Percentiles rank a stretch among this genome's conserved stretches.
Conservation (phyloP, 1,140 invertebrate species). For the Drosophila pandora region DNA sequence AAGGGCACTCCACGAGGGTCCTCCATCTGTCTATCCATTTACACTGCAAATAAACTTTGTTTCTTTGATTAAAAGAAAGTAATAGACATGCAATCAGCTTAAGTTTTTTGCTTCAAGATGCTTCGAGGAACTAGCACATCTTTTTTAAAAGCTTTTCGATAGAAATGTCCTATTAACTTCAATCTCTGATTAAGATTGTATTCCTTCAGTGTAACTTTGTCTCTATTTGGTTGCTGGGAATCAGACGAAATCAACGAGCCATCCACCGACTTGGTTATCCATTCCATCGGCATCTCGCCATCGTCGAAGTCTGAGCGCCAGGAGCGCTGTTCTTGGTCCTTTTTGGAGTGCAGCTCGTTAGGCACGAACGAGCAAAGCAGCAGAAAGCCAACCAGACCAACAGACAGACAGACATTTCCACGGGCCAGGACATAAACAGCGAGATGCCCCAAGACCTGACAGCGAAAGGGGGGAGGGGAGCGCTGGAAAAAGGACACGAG, state of each 20-base stretch:
- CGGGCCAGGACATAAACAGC: slow-evolving; percentile 73
- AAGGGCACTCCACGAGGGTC: slow-evolving; percentile 10
- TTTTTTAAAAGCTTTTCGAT: too few relatives aligned
- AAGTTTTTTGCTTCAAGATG: too few relatives aligned
- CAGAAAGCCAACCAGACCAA: slow-evolving; percentile 42
- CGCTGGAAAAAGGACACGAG: neutral
- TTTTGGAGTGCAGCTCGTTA: slow-evolving; percentile 75
- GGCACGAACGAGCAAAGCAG: slow-evolving; percentile 76
- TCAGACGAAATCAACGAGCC: slow-evolving; percentile 76
- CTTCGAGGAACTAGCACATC: too few relatives aligned
- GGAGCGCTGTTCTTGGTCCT: slow-evolving; percentile 40
- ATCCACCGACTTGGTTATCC: slow-evolving; percentile 76
- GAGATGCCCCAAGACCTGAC: slow-evolving; percentile 30
- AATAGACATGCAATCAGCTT: neutral
- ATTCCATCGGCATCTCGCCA: slow-evolving; percentile 39
- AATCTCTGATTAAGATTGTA: neutral
- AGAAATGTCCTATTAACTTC: too few relatives aligned
- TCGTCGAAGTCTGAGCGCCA: slow-evolving; percentile 30
- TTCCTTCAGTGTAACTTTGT: neutral
- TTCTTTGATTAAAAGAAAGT: neutral
- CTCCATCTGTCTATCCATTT: slow-evolving; percentile 11
- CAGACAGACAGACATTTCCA: slow-evolving; percentile 6
- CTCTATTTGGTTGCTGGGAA: slow-evolving; percentile 27
- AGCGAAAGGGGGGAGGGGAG: slow-evolving; percentile 5
- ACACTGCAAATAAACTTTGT: slow-evolving; percentile 7